A percentile compares a stretch with the other conserved stretches of the same genome.
phyloP scores from a whole-genome alignment of 2,113 vertebrate genomes.

The Rhabdomys dilectus region DNA sequence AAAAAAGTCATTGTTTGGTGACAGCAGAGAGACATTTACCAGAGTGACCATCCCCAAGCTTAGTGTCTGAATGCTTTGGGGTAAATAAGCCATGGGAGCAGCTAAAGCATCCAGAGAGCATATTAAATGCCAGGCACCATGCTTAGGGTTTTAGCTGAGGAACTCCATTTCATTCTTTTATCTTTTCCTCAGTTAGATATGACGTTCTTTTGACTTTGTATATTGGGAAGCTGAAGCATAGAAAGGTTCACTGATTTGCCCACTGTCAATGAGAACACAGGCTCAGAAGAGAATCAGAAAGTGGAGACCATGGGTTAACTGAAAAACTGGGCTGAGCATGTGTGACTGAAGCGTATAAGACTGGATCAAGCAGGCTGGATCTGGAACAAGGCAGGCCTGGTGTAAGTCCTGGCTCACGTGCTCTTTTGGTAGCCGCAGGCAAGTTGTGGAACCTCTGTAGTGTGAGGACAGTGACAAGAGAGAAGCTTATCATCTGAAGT shows the following conservation, averaged over 20 bases:
- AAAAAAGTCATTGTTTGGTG: background rate
- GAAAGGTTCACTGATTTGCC: background rate
- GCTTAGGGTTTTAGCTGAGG: background rate
- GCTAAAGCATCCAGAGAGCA: background rate
- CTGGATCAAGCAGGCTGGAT: background rate
- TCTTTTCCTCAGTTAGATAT: background rate
- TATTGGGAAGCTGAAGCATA: background rate
- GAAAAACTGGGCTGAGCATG: background rate
- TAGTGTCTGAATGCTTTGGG: background rate
- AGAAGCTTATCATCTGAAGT: too few species aligned
- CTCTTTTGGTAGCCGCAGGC: background rate
- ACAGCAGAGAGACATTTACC: background rate
- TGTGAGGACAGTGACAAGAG: background rate
- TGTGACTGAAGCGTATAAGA: background rate
- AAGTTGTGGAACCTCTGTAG: background rate
- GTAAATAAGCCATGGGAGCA: background rate
- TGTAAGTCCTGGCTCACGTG: background rate
- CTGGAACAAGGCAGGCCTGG: background rate
- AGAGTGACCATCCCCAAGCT: background rate
- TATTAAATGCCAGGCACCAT: background rate
- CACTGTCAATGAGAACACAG: background rate
- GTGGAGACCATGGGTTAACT: background rate
- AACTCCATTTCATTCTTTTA: background rate
- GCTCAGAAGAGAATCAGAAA: background rate
- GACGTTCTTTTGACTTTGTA: background rate